These are phyloP conservation scores for Stenodema calcarata DNA, from an alignment of 2,888 invertebrate species.

Conservation along the genomic window DNA sequence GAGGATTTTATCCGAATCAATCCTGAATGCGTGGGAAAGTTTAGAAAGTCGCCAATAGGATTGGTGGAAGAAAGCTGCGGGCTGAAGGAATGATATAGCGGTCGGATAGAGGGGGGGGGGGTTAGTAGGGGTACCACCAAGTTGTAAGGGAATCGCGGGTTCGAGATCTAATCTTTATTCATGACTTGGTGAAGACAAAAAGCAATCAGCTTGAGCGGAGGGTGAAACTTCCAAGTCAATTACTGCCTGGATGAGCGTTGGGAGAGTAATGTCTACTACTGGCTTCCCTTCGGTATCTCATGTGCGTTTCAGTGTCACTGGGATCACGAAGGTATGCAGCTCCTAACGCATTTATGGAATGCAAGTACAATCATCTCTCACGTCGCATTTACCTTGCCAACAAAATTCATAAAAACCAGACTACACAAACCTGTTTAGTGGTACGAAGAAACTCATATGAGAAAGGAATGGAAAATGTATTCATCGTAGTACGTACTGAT, in stretches of 20 bases:
- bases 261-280: neutral
- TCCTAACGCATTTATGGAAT: neutral
- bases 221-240: conserved; percentile 42
- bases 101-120: neutral
- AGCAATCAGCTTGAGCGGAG: conserved; percentile 38
- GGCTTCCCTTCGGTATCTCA: neutral
- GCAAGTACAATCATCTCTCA: no score
- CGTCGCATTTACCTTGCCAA: no score
- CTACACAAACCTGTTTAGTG: no score
- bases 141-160: conserved; percentile 27
- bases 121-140: neutral
- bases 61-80: neutral
- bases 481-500: no score
- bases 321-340: neutral
- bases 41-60: neutral
- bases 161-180: conserved; percentile 44
- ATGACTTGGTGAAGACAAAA: conserved; percentile 30
- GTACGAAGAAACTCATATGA: no score
- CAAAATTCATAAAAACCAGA: no score
- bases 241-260: neutral
- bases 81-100: neutral
- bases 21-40: neutral
- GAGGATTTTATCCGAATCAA: neutral
- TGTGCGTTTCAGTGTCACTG: neutral
- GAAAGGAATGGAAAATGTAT: no score